A percentile compares a stretch with the other conserved stretches of the same genome.
Evolutionary conservation across 2,797 vertebrate species (phyloP).

Genomic region (Mico argentatus): DNA sequence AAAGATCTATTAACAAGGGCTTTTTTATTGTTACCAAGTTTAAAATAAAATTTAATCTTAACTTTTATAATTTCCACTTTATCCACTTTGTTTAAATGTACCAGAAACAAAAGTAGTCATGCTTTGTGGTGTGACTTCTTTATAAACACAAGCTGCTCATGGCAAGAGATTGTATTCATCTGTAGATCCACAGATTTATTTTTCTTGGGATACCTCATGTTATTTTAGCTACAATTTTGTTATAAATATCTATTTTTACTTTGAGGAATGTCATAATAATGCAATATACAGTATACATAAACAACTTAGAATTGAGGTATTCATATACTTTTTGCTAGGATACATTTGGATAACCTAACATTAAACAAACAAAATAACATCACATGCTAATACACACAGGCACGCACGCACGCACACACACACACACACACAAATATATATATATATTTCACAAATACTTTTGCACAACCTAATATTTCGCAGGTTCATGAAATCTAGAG

Average conservation of each 20-base stretch:
- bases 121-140: conserved; percentile 38
- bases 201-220: conserved; percentile 53
- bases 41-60: not conserved
- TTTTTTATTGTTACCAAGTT: not conserved
- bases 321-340: not conserved
- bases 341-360: not conserved
- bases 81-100: conserved; percentile 43
- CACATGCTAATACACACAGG: not conserved
- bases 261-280: conserved; percentile 37
- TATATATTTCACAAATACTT: not conserved
- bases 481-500: not conserved
- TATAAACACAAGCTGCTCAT: conserved; percentile 68
- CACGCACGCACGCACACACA: no score
- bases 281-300: not conserved
- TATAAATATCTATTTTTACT: conserved; percentile 21
- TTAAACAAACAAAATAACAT: not conserved
- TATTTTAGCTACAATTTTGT: conserved; percentile 64
- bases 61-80: conserved; percentile 33
- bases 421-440: no score
- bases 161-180: conserved; percentile 51
- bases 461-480: not conserved
- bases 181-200: conserved; percentile 67
- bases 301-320: not conserved
- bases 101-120: conserved; percentile 42
- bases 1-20: not conserved